A percentile compares a stretch with the other conserved stretches of the same genome.
Evolutionary conservation across 2,888 invertebrate genomes (phyloP).

Genomic region (Agrypnus murinus): DNA sequence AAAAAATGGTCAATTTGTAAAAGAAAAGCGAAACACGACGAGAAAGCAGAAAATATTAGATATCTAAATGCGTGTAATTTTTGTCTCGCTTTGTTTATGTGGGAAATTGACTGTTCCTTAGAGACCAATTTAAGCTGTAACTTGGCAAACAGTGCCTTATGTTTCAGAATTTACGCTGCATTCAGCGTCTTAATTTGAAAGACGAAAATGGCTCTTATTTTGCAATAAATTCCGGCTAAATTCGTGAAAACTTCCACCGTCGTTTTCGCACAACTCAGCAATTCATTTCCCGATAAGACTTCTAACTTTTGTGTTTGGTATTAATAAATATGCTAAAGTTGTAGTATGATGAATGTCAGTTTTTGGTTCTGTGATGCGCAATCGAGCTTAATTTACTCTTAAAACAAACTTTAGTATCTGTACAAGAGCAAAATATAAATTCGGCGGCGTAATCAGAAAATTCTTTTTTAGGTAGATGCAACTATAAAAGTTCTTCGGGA

Average conservation of each 20-base stretch:
- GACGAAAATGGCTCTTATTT: slow-evolving; percentile 44
- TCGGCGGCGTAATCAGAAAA: too few species aligned
- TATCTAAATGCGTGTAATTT: slow-evolving; percentile 36
- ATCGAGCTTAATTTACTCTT: neutral
- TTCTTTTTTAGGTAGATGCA: too few species aligned
- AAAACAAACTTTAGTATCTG: slow-evolving; percentile 10
- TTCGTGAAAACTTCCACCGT: slow-evolving; percentile 20
- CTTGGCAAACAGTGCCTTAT: slow-evolving; percentile 40
- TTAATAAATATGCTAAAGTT: slow-evolving; percentile 32
- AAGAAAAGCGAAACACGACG: neutral
- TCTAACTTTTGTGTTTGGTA: slow-evolving; percentile 17
- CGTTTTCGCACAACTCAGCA: slow-evolving; percentile 23
- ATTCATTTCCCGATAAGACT: slow-evolving; percentile 20
- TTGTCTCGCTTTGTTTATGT: slow-evolving; percentile 43
- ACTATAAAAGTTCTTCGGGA: too few species aligned
- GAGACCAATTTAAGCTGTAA: slow-evolving; percentile 39
- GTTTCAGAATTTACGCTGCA: slow-evolving; percentile 40
- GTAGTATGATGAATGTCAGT: slow-evolving; percentile 19
- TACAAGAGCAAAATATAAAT: too few species aligned
- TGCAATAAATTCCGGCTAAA: slow-evolving; percentile 34
- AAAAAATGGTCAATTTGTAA: slow-evolving; percentile 16
- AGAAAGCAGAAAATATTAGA: slow-evolving; percentile 28
- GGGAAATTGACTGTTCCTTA: slow-evolving; percentile 35
- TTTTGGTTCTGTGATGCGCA: slow-evolving; percentile 9
- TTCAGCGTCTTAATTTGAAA: slow-evolving; percentile 41